A percentile compares a stretch with the other conserved stretches of the same genome.
These are phyloP conservation scores for Dendroctonus valens DNA, from an alignment of 1,140 invertebrate species.

Conservation along the genomic window DNA sequence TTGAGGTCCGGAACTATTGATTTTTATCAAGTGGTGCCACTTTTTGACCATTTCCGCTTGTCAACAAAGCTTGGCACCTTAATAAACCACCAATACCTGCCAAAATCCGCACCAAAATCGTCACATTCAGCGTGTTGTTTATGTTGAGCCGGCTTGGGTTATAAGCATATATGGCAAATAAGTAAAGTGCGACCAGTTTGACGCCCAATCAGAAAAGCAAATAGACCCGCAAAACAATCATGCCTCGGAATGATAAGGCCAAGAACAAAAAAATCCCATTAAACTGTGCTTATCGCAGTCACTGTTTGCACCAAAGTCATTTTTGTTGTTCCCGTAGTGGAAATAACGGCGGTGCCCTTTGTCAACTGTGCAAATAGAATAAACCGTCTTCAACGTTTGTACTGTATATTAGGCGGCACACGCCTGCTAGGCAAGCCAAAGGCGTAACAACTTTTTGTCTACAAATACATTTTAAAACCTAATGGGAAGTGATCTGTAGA, in stretches of 20 bases:
- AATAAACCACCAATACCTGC: no score
- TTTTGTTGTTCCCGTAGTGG: background rate
- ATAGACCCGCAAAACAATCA: constrained; percentile 9
- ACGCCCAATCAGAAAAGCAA: constrained; percentile 1
- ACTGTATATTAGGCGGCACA: constrained; percentile 25
- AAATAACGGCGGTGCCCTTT: constrained; percentile 18
- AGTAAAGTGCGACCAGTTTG: constrained; percentile 1
- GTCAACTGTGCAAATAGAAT: constrained; percentile 18
- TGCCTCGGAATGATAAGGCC: constrained; percentile 6
- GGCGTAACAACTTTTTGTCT: background rate
- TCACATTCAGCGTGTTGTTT: no score
- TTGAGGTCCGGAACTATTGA: no score
- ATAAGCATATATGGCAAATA: no score
- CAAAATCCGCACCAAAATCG: no score
- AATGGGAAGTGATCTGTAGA: no score
- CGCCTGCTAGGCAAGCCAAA: constrained; percentile 10
- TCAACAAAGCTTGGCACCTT: no score
- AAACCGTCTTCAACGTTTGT: constrained; percentile 14
- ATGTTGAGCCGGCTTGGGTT: no score
- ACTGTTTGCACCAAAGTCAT: constrained; percentile 19
- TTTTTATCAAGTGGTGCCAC: no score
- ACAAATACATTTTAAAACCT: no score
- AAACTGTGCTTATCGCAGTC: constrained; percentile 6
- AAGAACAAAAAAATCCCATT: constrained; percentile 26
- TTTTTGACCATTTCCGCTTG: no score